Evolutionary conservation across 2,113 vertebrate species (phyloP).

Genomic region (Puma concolor): DNA sequence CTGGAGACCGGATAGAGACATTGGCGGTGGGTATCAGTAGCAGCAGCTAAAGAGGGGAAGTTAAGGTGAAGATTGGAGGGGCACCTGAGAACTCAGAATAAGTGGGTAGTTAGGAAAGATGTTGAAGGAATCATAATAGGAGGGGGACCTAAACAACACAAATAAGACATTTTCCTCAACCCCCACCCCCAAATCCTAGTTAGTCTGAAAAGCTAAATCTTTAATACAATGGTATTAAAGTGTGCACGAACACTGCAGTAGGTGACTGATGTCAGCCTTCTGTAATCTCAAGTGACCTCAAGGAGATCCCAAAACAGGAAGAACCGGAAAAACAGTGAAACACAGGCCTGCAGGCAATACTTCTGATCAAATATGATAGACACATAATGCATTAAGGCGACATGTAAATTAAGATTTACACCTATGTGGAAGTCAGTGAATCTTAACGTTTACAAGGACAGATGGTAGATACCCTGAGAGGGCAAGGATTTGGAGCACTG

Average conservation of each 20-base stretch:
- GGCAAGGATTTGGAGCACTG: neutral
- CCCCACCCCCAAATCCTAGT: neutral
- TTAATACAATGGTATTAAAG: neutral
- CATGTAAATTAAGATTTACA: neutral
- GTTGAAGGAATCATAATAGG: neutral
- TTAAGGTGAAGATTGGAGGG: neutral
- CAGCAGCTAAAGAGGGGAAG: neutral
- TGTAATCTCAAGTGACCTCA: neutral
- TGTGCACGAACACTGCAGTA: neutral
- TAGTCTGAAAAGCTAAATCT: neutral
- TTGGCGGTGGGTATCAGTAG: neutral
- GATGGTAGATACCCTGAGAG: neutral
- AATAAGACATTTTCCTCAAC: neutral
- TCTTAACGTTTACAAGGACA: neutral
- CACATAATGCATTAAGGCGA: neutral
- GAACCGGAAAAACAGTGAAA: neutral
- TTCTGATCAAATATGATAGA: neutral
- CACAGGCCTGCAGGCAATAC: neutral
- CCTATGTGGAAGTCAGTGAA: neutral
- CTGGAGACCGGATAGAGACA: neutral
- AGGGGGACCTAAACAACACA: neutral
- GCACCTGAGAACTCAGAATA: neutral
- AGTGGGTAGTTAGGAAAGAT: neutral
- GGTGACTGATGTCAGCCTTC: neutral
- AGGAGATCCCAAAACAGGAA: neutral